Evolutionary conservation across 1,140 invertebrate species (phyloP).

Genomic region (honey bee (Apis mellifera)): DNA sequence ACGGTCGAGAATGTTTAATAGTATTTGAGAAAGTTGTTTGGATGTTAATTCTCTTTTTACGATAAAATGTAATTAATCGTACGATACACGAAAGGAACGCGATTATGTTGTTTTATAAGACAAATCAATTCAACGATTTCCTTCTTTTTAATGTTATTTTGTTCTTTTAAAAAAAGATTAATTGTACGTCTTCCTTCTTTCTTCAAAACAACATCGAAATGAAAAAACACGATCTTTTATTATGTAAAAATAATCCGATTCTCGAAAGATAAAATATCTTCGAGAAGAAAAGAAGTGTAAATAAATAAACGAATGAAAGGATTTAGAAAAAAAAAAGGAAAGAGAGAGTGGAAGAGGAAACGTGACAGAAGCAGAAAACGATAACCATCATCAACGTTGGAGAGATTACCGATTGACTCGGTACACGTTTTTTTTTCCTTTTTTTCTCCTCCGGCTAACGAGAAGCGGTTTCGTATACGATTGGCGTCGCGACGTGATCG

Average conservation of each 20-base stretch:
- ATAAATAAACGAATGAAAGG: background rate
- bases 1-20: background rate
- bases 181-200: too few species aligned
- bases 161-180: too few species aligned
- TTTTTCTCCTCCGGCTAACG: constrained; percentile 8
- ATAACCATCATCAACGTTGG: constrained; percentile 8
- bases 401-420: background rate
- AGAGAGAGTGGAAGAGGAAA: background rate
- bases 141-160: too few species aligned
- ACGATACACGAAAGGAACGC: too few species aligned
- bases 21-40: too few species aligned
- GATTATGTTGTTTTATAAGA: too few species aligned
- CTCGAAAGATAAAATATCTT: background rate
- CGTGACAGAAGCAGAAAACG: constrained; percentile 10
- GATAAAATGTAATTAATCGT: too few species aligned
- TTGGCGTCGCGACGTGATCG: constrained; percentile 42
- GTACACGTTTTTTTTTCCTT: background rate
- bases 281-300: background rate
- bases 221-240: too few species aligned
- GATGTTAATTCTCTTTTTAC: too few species aligned
- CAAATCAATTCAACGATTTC: too few species aligned
- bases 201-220: too few species aligned
- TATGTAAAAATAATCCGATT: too few species aligned
- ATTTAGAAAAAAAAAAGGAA: background rate
- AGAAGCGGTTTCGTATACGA: constrained; percentile 32